Base-by-base conservation (phyloP, 2,113 vertebrate species). In the Perca flavescens region DNA sequence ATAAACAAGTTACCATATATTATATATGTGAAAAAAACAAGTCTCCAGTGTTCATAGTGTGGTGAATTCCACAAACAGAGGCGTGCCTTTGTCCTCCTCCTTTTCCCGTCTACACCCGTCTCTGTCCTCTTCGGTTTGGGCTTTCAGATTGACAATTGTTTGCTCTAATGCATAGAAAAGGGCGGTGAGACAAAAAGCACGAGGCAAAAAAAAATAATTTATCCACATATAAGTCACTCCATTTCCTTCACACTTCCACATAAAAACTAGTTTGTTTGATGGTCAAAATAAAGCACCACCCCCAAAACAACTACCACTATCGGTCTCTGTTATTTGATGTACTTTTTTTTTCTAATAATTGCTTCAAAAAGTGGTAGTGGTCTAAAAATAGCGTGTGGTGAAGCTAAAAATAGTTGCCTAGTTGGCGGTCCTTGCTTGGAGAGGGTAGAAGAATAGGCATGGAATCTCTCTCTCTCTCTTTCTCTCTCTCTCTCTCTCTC, bases 351-450 rank as follows among this genome's bases (percentile, higher is more conserved):
- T 90, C 95, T 97, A 96, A 97, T 97, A 96, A 97, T 97, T 96
- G 95, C 95, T 94, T 96, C 91, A 95, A 97, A 94, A 98, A 97
- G 95, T 96, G 95, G 94, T 96, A 95, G 95, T 93, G 95, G 94
- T 93, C 97, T 98, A 99, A 98, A 99, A 97, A 99, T 99, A 99
- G 97, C 95, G 95, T 94, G 89, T 92, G 91, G 95, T 93, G 90
- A 95, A 72, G 92, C 97, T 99, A 99, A 98, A 99, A 97, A 97
- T 99, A 99, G 96, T 75, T 91, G 36, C 85, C 90, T 96, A 93
- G 96, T 94, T 93, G 92, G 94, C 92, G 91, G 95, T 93, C 95
- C 94, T 97, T 96, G 96, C 96, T 96, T 96, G 95, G 96, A 97
- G 97, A 97, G 97, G 96, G 96, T 96, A 96, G 96, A 97, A 97